phyloP scores from a whole-genome alignment of 2,797 vertebrate genomes.

The Dicrostonyx torquatus region DNA sequence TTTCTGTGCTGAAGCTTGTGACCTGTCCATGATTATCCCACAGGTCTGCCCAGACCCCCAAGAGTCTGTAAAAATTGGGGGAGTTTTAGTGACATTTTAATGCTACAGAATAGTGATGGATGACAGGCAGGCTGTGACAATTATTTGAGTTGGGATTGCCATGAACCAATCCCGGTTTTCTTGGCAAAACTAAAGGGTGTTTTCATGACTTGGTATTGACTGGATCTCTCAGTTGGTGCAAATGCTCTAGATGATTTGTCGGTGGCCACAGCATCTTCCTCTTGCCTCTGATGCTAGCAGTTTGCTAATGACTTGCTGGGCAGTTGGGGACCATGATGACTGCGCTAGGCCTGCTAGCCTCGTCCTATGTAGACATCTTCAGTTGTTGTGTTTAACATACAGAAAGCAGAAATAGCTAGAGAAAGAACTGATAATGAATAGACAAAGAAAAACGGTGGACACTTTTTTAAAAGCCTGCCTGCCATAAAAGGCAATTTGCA shows the following conservation, averaged over 20 bases:
- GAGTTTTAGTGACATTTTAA: neutral
- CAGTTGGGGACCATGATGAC: fast-evolving
- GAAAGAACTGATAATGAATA: neutral
- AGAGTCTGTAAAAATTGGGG: neutral
- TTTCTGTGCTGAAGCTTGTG: neutral
- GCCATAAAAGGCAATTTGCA: neutral
- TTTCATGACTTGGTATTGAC: neutral
- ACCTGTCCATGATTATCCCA: neutral
- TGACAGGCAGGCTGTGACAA: neutral
- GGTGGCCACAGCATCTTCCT: neutral
- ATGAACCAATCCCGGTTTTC: neutral
- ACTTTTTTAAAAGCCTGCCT: neutral
- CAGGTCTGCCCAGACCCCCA: neutral
- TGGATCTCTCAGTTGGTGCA: neutral
- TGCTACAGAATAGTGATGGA: neutral
- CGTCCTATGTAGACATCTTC: fast-evolving
- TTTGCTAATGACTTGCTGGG: neutral
- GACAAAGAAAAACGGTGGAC: neutral
- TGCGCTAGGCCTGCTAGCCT: neutral
- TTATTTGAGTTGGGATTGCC: neutral
- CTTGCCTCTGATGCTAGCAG: neutral
- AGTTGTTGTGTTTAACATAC: neutral
- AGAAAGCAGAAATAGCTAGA: neutral
- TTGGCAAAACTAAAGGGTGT: neutral
- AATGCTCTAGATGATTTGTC: neutral